Base-by-base conservation (phyloP, 35 echinoderm and acorn worm genomes). In the Stichopus chloronotus region DNA sequence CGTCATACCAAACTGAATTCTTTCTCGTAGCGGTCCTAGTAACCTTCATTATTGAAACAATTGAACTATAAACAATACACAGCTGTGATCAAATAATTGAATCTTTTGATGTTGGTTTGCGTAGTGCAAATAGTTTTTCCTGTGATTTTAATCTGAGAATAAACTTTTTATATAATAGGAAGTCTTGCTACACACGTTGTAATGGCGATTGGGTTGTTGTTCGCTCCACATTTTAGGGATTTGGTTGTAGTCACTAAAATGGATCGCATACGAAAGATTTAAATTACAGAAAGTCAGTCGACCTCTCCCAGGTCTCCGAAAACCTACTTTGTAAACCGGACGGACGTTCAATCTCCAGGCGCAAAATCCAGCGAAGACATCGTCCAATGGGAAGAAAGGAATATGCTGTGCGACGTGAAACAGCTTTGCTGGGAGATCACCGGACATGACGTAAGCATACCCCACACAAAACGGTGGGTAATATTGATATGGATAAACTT, bases 391-490 rank as follows among this genome's bases (percentile, higher is more conserved):
- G n/a, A 89, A 89, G 60, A 89, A 89, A 12, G 87, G 87, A 24
- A 61, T 89, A 25, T 71, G 52, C 87, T 63, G 22, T 65, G 87
- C 57, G 4, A 72, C 52, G 11, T 65, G 43, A 52, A 89, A 89
- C 55, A 89, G 55, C 22, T 63, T 89, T 25, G 23, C 55, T 19
- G 87, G 87, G 7, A 89, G 57, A 91, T 99, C 95, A 9, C 72
- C 88, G n/a, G 97, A 99, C 68, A 99, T 94, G 71, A 99, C 14
- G 84, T 96, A 96, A 13, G 88, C 87, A 43, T 83, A 88, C 16
- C 97, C 97, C 17, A 82, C 72, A 14, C 92, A 57, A 74, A 95
- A 99, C 7, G 95, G 95, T 5, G 97, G 97, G 84, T 95, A 99
- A 12, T 68, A 25, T 14, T 63, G n/a, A 52, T 91, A 56, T 1